Percentiles rank a stretch among this genome's conserved stretches.
These are phyloP conservation scores for Allolobophora icterica DNA, from an alignment of 2,888 invertebrate genomes.

Conservation along the genomic window DNA sequence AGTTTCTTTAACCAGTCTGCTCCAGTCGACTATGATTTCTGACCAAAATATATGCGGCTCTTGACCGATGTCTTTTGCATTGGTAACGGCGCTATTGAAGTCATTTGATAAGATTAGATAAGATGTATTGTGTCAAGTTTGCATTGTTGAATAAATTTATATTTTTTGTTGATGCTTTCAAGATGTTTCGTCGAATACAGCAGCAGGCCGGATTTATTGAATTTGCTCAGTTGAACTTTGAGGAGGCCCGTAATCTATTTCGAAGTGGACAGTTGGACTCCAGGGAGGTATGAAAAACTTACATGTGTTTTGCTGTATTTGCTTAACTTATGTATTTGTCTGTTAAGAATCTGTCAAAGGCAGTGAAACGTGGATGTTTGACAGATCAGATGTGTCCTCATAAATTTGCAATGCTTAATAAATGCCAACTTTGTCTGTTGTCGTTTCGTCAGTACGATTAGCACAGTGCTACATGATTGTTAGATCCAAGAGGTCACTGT, in stretches of 20 bases:
- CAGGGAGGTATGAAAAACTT: slow-evolving; percentile 62
- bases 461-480: too few species aligned
- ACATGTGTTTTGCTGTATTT: not conserved
- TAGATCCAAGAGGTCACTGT: too few species aligned
- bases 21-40: too few species aligned
- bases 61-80: too few species aligned
- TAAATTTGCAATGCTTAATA: too few species aligned
- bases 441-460: too few species aligned
- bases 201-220: slow-evolving; percentile 68
- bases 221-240: slow-evolving; percentile 66
- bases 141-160: not conserved
- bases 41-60: too few species aligned
- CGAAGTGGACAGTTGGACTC: slow-evolving; percentile 65
- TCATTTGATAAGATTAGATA: too few species aligned
- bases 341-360: not conserved
- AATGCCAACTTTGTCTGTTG: too few species aligned
- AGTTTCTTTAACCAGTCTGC: too few species aligned
- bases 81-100: too few species aligned
- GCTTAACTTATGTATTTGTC: not conserved
- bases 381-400: too few species aligned
- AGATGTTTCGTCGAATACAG: slow-evolving; percentile 65
- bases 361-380: not conserved
- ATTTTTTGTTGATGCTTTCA: slow-evolving; percentile 30
- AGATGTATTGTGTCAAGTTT: not conserved
- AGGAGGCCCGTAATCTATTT: slow-evolving; percentile 66